Conservation (phyloP, 2,888 invertebrate genomes). For the Catonia carolina region DNA sequence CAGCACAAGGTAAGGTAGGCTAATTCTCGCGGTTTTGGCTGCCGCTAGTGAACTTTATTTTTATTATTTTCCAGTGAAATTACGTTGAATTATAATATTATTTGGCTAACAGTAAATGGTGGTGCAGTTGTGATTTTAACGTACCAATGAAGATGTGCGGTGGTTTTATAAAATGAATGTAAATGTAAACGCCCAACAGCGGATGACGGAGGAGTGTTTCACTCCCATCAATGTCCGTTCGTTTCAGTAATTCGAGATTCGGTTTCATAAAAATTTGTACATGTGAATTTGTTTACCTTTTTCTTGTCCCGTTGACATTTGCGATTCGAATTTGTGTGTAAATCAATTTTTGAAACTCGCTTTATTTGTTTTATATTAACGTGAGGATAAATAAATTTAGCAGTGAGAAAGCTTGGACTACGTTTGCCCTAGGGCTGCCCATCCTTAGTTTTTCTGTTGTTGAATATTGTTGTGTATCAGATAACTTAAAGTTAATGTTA, state of each 20-base stretch:
- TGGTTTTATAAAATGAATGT: constrained; percentile 18
- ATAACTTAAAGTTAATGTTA: no score
- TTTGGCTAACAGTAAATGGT: constrained; percentile 8
- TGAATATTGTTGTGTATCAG: no score
- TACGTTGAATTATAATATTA: constrained; percentile 7
- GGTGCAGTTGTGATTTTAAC: neutral
- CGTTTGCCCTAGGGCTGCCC: no score
- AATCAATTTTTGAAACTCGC: no score
- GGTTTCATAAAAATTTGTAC: neutral
- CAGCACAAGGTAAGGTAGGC: constrained; percentile 33
- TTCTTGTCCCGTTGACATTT: no score
- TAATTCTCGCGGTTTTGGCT: constrained; percentile 15
- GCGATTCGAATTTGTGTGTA: no score
- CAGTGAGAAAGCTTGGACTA: no score
- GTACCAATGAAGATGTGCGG: constrained; percentile 2
- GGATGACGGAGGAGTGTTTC: constrained; percentile 24
- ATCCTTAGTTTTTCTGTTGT: no score
- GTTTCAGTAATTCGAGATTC: constrained; percentile 2
- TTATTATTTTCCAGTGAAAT: constrained; percentile 22
- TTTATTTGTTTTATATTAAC: no score
- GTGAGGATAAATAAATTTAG: no score
- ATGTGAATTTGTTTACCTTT: no score
- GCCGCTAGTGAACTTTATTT: constrained; percentile 22
- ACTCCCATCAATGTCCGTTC: constrained; percentile 23
- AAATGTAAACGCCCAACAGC: constrained; percentile 18